Conservation (phyloP, 2,888 invertebrate species). For the Merodon equestris region DNA sequence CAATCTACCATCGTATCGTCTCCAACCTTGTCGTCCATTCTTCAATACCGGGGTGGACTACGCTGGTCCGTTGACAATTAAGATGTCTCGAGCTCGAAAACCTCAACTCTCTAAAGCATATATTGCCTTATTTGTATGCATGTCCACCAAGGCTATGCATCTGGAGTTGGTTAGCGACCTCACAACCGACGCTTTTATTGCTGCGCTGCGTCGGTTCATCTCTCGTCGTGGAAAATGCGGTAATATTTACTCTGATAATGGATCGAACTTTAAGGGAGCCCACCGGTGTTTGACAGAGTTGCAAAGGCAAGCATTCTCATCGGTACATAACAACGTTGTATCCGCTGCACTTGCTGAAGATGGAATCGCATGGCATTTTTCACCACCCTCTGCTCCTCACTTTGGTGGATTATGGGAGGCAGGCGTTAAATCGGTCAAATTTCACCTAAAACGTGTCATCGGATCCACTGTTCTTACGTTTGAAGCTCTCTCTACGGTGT, state of each 20-base stretch:
- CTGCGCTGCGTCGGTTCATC: slow-evolving; percentile 48
- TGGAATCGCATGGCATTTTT: slow-evolving; percentile 23
- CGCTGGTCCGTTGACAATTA: slow-evolving; percentile 32
- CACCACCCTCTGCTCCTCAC: no score
- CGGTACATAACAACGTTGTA: no score
- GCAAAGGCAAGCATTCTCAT: no score
- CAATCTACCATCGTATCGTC: slow-evolving; percentile 15
- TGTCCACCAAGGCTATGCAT: slow-evolving; percentile 37
- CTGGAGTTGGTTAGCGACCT: slow-evolving; percentile 37
- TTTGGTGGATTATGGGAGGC: no score
- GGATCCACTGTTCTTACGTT: slow-evolving; percentile 18
- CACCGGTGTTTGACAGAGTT: no score
- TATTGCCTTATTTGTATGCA: slow-evolving; percentile 39
- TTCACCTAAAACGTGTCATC: no score
- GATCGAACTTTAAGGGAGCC: no score
- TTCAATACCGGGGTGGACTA: slow-evolving; percentile 21
- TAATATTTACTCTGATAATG: no score
- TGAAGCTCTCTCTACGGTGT: slow-evolving; percentile 49
- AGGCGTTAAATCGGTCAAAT: no score
- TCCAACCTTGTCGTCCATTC: slow-evolving; percentile 1
- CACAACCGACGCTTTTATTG: slow-evolving; percentile 41
- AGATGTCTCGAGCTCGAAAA: slow-evolving; percentile 19
- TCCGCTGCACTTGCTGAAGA: no score
- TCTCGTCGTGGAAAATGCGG: slow-evolving; percentile 19
- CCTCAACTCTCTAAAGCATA: slow-evolving; percentile 38